Evolutionary conservation across 2,113 vertebrate genomes (phyloP).

Genomic region (Paedocypris sp.): DNA sequence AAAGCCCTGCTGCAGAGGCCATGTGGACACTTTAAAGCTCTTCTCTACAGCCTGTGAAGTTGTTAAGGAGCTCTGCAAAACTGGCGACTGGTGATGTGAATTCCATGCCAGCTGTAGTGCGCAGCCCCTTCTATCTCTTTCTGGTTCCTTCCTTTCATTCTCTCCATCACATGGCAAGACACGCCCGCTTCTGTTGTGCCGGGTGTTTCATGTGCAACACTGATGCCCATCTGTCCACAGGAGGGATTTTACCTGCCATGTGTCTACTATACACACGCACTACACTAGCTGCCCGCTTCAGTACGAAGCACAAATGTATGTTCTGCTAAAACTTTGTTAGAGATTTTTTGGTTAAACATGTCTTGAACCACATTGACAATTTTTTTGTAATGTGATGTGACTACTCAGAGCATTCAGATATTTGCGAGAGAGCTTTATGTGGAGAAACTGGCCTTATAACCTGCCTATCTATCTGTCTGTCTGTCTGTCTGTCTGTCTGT

Average conservation of each 20-base stretch:
- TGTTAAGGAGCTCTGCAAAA: slow-evolving; percentile 70
- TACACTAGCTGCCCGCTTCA: too few species aligned
- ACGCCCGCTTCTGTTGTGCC: slow-evolving; percentile 9
- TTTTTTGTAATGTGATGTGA: too few species aligned
- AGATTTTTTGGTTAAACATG: too few species aligned
- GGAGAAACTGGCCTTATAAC: too few species aligned
- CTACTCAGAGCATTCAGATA: too few species aligned
- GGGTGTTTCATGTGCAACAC: slow-evolving; percentile 26
- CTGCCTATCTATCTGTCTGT: too few species aligned
- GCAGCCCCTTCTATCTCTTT: slow-evolving; percentile 45
- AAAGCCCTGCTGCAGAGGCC: slow-evolving; percentile 65
- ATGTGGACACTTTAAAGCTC: slow-evolving; percentile 72
- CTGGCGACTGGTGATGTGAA: slow-evolving; percentile 66
- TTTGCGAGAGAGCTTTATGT: too few species aligned
- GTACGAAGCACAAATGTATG: too few species aligned
- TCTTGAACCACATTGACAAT: too few species aligned
- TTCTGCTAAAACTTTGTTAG: too few species aligned
- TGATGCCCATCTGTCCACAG: slow-evolving; percentile 31
- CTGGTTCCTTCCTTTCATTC: neutral
- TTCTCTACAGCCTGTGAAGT: slow-evolving; percentile 70
- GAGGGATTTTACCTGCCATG: slow-evolving; percentile 20
- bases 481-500: too few species aligned
- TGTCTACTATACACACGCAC: too few species aligned
- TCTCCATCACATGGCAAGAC: slow-evolving; percentile 19
- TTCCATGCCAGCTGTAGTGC: slow-evolving; percentile 65